Conservation (phyloP, 2,888 invertebrate genomes). For the Nemurella pictetii region DNA sequence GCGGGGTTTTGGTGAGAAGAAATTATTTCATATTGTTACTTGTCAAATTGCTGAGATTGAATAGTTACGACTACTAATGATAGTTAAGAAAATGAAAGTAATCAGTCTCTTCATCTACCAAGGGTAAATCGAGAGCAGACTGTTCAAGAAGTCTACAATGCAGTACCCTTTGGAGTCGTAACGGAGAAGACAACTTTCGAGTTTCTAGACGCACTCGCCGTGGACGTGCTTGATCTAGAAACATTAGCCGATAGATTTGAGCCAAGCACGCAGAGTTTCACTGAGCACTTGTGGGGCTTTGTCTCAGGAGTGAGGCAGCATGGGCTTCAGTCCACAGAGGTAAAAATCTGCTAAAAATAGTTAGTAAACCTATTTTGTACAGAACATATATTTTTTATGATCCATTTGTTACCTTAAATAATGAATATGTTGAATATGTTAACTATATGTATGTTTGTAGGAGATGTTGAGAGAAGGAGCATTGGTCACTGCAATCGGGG, state of each 20-base stretch:
- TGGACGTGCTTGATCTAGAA: conserved; percentile 77
- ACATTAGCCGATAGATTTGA: conserved; percentile 82
- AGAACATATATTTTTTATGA: background rate
- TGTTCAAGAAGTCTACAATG: conserved; percentile 76
- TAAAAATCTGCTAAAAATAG: background rate
- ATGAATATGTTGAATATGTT: too few relatives aligned
- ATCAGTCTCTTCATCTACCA: background rate
- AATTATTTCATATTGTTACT: too few relatives aligned
- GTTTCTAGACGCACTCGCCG: conserved; percentile 73
- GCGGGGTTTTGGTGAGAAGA: conserved; percentile 74
- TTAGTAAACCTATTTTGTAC: too few relatives aligned
- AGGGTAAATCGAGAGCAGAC: conserved; percentile 74
- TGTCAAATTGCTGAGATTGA: too few relatives aligned
- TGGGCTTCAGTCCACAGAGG: conserved; percentile 83
- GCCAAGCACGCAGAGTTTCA: conserved; percentile 72
- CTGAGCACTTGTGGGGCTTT: conserved; percentile 83
- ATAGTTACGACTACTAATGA: too few relatives aligned
- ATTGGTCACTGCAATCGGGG: conserved; percentile 78
- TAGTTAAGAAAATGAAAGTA: background rate
- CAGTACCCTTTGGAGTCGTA: conserved; percentile 76
- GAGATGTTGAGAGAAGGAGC: conserved; percentile 82
- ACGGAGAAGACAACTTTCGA: conserved; percentile 66
- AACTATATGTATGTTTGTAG: background rate
- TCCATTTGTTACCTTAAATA: background rate
- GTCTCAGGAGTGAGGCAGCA: conserved; percentile 73